Percentiles rank a stretch among this genome's conserved stretches.
Evolutionary conservation across 2,113 vertebrate genomes (phyloP).

Genomic region (Xyliphius kryptos): DNA sequence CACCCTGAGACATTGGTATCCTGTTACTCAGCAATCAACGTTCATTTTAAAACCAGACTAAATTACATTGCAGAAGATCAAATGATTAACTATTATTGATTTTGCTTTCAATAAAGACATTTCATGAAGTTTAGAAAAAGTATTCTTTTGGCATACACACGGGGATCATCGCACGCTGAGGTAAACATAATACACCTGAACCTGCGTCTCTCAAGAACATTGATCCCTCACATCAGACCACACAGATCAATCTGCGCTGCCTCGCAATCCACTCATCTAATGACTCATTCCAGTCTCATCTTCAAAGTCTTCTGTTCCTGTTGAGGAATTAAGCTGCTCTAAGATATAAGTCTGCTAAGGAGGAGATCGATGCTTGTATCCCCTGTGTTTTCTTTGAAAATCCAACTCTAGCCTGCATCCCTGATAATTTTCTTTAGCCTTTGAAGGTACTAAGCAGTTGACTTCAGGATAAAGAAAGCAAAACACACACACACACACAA

Average conservation of each 20-base stretch:
- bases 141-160: no score
- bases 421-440: conserved; percentile 21
- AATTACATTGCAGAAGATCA: no score
- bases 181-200: conserved; percentile 13
- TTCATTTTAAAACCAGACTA: no score
- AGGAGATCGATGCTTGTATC: conserved; percentile 47
- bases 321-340: conserved; percentile 42
- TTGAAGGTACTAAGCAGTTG: conserved; percentile 25
- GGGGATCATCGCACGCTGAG: conserved; percentile 11
- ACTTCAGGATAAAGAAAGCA: conserved; percentile 27
- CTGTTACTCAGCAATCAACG: no score
- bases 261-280: conserved; percentile 36
- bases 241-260: conserved; percentile 21
- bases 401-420: conserved; percentile 33
- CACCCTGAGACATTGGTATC: no score
- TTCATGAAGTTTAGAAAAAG: no score
- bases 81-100: no score
- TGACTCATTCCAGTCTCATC: conserved; percentile 36
- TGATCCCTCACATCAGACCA: conserved; percentile 20
- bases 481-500: not conserved
- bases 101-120: no score
- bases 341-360: conserved; percentile 43
- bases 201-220: no score
- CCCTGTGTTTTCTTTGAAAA: conserved; percentile 46
- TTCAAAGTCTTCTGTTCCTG: conserved; percentile 43